A percentile compares a stretch with the other conserved stretches of the same genome.
These are phyloP conservation scores for Nothoprocta perdicaria DNA, from an alignment of 2,113 vertebrate genomes.

Conservation along the genomic window DNA sequence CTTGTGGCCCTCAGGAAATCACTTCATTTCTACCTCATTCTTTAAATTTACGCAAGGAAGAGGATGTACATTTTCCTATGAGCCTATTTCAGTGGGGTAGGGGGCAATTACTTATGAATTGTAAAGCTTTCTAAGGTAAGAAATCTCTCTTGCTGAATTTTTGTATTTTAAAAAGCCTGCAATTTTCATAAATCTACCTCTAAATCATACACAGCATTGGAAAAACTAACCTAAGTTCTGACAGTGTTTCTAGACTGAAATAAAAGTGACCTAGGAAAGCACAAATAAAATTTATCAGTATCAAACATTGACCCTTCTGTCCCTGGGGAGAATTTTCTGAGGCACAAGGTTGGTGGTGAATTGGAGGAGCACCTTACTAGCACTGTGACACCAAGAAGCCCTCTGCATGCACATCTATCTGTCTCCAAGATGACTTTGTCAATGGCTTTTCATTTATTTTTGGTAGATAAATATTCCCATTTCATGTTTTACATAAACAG, in stretches of 20 bases:
- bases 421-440: neutral
- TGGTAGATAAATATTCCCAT: neutral
- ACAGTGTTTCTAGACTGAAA: neutral
- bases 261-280: neutral
- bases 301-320: neutral
- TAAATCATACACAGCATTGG: neutral
- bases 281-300: neutral
- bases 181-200: neutral
- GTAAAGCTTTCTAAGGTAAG: neutral
- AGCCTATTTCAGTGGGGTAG: neutral
- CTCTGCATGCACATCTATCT: neutral
- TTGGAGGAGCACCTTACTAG: neutral
- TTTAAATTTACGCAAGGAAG: neutral
- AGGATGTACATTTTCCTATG: neutral
- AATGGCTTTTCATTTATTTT: neutral
- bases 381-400: neutral
- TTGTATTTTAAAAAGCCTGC: neutral
- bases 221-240: neutral
- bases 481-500: neutral
- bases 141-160: neutral
- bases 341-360: neutral
- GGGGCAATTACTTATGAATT: neutral
- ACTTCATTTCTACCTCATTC: neutral
- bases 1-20: slow-evolving; percentile 40
- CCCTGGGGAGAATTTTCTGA: neutral